Conservation (phyloP, 1,140 invertebrate genomes). For the Eubasilissa regina region DNA sequence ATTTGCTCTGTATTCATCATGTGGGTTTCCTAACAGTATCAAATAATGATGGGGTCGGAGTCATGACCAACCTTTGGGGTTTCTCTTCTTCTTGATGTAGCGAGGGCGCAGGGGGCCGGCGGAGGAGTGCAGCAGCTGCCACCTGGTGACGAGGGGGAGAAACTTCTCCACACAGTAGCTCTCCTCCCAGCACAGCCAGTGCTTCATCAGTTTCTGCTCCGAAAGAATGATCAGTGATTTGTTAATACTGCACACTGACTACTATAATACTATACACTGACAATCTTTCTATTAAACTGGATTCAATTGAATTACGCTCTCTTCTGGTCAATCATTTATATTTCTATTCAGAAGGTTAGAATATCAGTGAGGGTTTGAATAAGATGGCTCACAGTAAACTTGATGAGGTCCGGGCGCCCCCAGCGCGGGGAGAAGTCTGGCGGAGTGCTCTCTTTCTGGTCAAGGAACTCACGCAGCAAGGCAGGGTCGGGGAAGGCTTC, state of each 20-base stretch:
- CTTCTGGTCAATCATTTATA: too few relatives aligned
- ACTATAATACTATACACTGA: too few relatives aligned
- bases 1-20: too few relatives aligned
- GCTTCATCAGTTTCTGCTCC: slow-evolving; percentile 77
- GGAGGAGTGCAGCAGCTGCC: slow-evolving; percentile 74
- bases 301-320: too few relatives aligned
- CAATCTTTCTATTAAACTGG: too few relatives aligned
- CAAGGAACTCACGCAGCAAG: slow-evolving; percentile 84
- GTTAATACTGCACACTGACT: too few relatives aligned
- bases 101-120: slow-evolving; percentile 62
- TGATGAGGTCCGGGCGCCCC: slow-evolving; percentile 78
- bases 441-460: slow-evolving; percentile 69
- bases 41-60: neutral
- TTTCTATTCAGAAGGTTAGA: too few relatives aligned
- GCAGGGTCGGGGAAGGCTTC: slow-evolving; percentile 80
- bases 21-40: too few relatives aligned
- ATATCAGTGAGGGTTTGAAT: too few relatives aligned
- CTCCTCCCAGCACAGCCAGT: slow-evolving; percentile 81
- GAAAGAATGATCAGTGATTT: too few relatives aligned
- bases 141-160: slow-evolving; percentile 82
- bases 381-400: slow-evolving; percentile 80
- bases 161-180: slow-evolving; percentile 85
- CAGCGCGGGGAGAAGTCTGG: slow-evolving; percentile 73
- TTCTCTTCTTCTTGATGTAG: slow-evolving; percentile 74
- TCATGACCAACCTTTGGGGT: slow-evolving; percentile 60